Base-by-base conservation (phyloP, 1,140 invertebrate species). In the Anadara kagoshimensis region DNA sequence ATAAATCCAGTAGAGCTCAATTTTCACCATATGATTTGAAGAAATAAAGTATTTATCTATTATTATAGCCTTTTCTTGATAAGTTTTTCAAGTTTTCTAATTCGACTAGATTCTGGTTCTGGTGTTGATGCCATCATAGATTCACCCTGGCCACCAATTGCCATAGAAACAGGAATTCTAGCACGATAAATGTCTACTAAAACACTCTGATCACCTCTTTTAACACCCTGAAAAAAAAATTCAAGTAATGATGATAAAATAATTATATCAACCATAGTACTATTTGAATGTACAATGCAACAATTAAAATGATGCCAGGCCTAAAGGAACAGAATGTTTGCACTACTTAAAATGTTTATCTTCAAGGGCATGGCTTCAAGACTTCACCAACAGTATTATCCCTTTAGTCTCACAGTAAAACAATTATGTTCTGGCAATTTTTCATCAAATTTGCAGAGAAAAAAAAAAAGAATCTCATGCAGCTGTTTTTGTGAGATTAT, bases 81-180 rank as follows among this genome's bases (percentile, higher is more conserved):
- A 26, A 95, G 85, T 85, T 93, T 94, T 84, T 95, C 94, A 24
- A 95, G 87, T 89, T 93, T 94, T 77, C 92, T 92, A 73, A 95
- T 95, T 83, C 93, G 88, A 80, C 93, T 93, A 8, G 92, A 92
- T 84, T 94, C 93, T 45, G 44, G 65, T 56, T 68, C 68, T 54
- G 41, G 47, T 67, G 58, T 63, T 66, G 58, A 41, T 10, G 53
- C 56, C 24, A 58, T 36, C 47, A 64, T 20, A 44, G 62, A 62
- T 11, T 51, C 43, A 70, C n/a, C 45, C 41, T 59, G 45, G 36
- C 77, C 69, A 54, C 61, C 54, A 24, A 41, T 43, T 1, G 78
- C 80, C 49, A 79, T 77, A 74, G 87, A 73, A 72, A 90, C 20
- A 75, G 90, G 83, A 78, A 90, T 84, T 56, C 88, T 87, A 22